Evolutionary conservation across 2,888 invertebrate species (phyloP), one percentile per base, ranked within the genome.

Genomic region (Drosophila subquinaria): DNA sequence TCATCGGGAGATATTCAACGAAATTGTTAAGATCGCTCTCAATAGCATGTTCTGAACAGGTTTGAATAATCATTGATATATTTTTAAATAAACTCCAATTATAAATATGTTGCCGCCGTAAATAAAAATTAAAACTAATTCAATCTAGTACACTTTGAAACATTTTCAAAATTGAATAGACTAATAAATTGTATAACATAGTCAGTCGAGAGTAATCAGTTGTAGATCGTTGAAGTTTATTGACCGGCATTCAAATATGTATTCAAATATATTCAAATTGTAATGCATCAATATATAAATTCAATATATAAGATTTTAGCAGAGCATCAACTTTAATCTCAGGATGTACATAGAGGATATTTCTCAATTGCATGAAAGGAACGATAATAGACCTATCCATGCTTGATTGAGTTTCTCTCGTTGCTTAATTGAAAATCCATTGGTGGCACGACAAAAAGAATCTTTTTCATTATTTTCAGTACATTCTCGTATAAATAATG

Each of bases 361-460:
- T 40, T 40, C 4, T 40, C 40, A 40, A 13, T 2, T 5, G 5
- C 0, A 1, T 10, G 36, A 13, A 36, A 5, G 1, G 13, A 10
- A 4, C 40, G 43, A 40, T 23, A 43, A 45, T 51, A 42, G 36
- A 36, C 36, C 11, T 42, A 17, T 56, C 23, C 47, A 51, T 20
- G 42, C 53, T 17, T 51, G 43, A 51, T 23, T 55, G 40, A 13
- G 45, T 48, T 48, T 53, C 30, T 27, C 36, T 20, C 35, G 38
- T 65, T 33, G 52, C 45, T 76, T 81, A 73, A 85, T 85, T 71
- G 53, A 50, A 56, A 82, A 69, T 51, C 73, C 69, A 79, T 82
- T 73, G 61, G 45, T 47, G 36, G 38, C 42, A 15, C 11, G 15
- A 17, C 23, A 13, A 23, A 9, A 8, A 50, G 56, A 51, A 52